Evolutionary conservation across 1,140 invertebrate genomes (phyloP), one percentile per base, ranked within the genome.

Genomic region (Chrysopa pallens): DNA sequence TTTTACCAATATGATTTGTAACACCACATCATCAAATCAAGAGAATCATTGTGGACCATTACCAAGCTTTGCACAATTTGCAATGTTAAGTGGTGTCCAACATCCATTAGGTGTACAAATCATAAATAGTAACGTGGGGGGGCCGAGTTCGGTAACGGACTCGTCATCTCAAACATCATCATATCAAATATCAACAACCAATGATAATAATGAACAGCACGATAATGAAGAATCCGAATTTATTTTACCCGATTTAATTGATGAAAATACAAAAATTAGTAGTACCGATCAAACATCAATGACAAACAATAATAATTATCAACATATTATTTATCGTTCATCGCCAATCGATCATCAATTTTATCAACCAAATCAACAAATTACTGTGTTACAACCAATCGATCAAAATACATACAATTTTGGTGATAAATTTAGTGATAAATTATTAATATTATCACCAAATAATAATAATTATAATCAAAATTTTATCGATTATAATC

Each of bases 71-170:
- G 62, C 68, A 42, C 70, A 76, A 52, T 69, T 76, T 52, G 17
- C 67, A 71, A 48, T 62, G 63, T 51, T 63, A 67, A 48, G 53
- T 70, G 52, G 61, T 70, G 61, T 57, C 57, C 40, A 53, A 55
- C 48, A 50, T 52, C 17, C 2, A 23, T 23, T 23, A 23, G 17
- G 17, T 41, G 29, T 62, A 63, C 48, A 63, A 65, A 56, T 64
- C 61, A 49, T 56, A 60, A 23, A 23, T 23, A 53, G 63, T 66
- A 78, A 75, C 76, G 76, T 79, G 76, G 76, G 76, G 78, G 76
- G 76, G 64, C 68, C 70, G 62, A 70, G 64, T 60, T 66, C 63
- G 59, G 69, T 67, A 70, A 74, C 64, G 64, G 63, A 53, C 58
- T 60, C 58, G 47, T 48, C 44, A 55, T 66, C 62, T 64, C 62